phyloP scores from a whole-genome alignment of 2,888 invertebrate species.

The Bombyx huttoni region DNA sequence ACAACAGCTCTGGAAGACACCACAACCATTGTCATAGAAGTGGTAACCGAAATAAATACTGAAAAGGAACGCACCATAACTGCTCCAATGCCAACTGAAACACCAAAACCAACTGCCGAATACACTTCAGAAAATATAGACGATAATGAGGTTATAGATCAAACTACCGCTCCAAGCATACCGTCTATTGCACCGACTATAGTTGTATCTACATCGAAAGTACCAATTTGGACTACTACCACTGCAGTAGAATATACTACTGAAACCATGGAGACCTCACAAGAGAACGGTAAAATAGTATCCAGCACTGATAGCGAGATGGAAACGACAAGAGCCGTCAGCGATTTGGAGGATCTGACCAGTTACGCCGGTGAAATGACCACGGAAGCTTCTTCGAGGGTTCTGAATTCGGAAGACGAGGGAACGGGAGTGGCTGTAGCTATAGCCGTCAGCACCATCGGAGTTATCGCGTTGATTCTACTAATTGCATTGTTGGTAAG shows the following conservation, averaged over 20 bases:
- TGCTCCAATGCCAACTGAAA: conserved; percentile 12
- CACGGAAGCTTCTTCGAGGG: conserved; percentile 42
- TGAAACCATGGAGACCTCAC: neutral
- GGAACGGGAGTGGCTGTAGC: conserved; percentile 83
- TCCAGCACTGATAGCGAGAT: conserved; percentile 15
- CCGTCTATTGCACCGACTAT: conserved; percentile 10
- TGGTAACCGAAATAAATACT: conserved; percentile 44
- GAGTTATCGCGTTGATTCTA: conserved; percentile 81
- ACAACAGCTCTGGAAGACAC: conserved; percentile 22
- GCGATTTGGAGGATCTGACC: conserved; percentile 34
- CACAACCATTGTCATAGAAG: conserved; percentile 37
- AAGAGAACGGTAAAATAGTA: conserved; percentile 1
- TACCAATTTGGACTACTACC: conserved; percentile 3
- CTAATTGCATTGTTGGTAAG: conserved; percentile 84
- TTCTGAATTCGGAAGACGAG: conserved; percentile 35
- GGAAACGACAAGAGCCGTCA: conserved; percentile 29
- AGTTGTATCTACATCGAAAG: neutral
- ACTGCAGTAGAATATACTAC: conserved; percentile 7
- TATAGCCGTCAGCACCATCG: conserved; percentile 85
- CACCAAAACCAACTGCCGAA: conserved; percentile 10
- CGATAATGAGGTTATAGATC: conserved; percentile 46
- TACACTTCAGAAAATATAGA: conserved; percentile 42
- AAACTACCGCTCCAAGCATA: conserved; percentile 13
- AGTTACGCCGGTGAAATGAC: conserved; percentile 39
- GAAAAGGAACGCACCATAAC: conserved; percentile 20